phyloP scores from a whole-genome alignment of 1,140 invertebrate species.

The Pararge aegeria region DNA sequence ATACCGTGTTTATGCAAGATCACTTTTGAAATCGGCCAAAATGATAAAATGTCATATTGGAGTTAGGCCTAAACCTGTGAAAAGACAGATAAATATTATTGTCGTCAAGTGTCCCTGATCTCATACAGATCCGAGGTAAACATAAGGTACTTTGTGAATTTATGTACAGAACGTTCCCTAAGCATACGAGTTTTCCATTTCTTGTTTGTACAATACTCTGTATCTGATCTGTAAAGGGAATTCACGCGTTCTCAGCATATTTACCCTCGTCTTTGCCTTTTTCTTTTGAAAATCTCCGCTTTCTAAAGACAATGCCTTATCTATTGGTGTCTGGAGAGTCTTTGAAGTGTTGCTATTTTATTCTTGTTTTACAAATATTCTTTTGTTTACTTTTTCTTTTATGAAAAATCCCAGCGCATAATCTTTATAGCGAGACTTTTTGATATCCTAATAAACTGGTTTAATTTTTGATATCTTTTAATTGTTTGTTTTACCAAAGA shows the following conservation, averaged over 20 bases:
- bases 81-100: not conserved
- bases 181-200: constrained; percentile 13
- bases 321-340: constrained; percentile 7
- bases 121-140: not conserved
- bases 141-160: constrained; percentile 4
- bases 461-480: not conserved
- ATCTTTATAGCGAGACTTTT: not conserved
- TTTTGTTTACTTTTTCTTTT: constrained; percentile 5
- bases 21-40: no score
- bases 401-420: not conserved
- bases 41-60: no score
- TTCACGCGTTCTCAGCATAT: constrained; percentile 17
- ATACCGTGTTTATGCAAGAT: no score
- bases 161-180: constrained; percentile 4
- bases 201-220: constrained; percentile 6
- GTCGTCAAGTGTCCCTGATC: not conserved
- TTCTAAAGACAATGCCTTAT: constrained; percentile 18
- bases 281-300: constrained; percentile 11
- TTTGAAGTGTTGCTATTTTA: constrained; percentile 8
- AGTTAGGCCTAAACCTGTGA: no score
- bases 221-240: constrained; percentile 12
- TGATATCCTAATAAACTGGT: not conserved
- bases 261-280: constrained; percentile 11
- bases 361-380: constrained; percentile 10
- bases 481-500: not conserved